A percentile compares a stretch with the other conserved stretches of the same genome.
Evolutionary conservation across 2,113 vertebrate species (phyloP).

Genomic region (Bubalus kerabau): DNA sequence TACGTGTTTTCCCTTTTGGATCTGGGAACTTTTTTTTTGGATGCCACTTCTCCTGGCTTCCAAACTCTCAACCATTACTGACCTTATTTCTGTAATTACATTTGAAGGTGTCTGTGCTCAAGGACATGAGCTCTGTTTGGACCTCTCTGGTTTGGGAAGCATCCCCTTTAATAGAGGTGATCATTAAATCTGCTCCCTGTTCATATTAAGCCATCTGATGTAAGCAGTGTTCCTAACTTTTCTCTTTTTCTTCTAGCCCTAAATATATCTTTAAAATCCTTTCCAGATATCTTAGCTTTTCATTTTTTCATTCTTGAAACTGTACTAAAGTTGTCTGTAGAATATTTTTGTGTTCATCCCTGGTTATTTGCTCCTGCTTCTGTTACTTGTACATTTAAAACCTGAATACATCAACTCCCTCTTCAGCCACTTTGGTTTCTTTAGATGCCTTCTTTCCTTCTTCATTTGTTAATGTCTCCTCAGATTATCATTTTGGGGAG

Average conservation of each 20-base stretch:
- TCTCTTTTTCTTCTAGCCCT: not conserved
- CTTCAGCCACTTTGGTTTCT: not conserved
- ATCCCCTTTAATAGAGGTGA: not conserved
- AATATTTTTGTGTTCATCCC: not conserved
- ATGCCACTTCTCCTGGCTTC: not conserved
- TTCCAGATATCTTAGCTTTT: not conserved
- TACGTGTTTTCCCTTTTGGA: not conserved
- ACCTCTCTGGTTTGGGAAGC: not conserved
- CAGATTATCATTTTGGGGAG: not conserved
- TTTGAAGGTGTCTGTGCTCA: not conserved
- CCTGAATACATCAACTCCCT: not conserved
- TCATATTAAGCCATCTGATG: not conserved
- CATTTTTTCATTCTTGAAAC: not conserved
- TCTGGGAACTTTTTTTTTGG: not conserved
- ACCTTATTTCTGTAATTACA: not conserved
- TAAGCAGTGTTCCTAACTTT: not conserved
- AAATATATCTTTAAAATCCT: not conserved
- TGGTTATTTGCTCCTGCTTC: not conserved
- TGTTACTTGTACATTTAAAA: not conserved
- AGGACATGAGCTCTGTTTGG: not conserved
- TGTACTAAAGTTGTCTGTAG: not conserved
- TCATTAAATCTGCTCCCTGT: not conserved
- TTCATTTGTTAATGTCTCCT: not conserved
- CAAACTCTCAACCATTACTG: not conserved
- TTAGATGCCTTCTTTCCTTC: not conserved